Conservation (phyloP, 2,797 vertebrate species). For the Choloepus didactylus region DNA sequence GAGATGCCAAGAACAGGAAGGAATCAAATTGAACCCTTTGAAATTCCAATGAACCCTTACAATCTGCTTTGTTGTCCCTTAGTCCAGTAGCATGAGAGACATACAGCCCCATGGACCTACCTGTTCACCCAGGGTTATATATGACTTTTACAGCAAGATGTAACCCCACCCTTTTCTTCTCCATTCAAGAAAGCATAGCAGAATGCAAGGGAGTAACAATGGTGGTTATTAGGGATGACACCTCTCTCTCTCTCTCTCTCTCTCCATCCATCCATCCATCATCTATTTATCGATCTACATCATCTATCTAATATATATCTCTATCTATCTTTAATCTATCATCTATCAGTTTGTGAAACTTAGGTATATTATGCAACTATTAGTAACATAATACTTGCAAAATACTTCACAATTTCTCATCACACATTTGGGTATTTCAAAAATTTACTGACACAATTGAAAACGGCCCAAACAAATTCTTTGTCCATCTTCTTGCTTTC, state of each 20-base stretch:
- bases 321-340: not conserved
- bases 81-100: not conserved
- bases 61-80: not conserved
- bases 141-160: not conserved
- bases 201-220: not conserved
- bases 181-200: not conserved
- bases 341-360: not conserved
- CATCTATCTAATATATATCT: too few relatives aligned
- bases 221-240: not conserved
- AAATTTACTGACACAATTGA: not conserved
- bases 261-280: not conserved
- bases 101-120: not conserved
- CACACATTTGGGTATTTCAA: slow-evolving; percentile 19
- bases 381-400: slow-evolving; percentile 38
- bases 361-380: slow-evolving; percentile 28
- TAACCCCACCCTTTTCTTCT: not conserved
- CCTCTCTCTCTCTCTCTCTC: not conserved
- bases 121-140: not conserved
- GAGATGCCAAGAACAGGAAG: not conserved
- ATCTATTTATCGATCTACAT: too few relatives aligned
- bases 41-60: not conserved
- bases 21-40: not conserved
- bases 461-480: not conserved
- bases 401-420: not conserved
- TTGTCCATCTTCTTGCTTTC: not conserved